Percentiles rank a stretch among this genome's conserved stretches.
Conservation (phyloP, 1,140 invertebrate genomes). For the Rhopalosiphum maidis region DNA sequence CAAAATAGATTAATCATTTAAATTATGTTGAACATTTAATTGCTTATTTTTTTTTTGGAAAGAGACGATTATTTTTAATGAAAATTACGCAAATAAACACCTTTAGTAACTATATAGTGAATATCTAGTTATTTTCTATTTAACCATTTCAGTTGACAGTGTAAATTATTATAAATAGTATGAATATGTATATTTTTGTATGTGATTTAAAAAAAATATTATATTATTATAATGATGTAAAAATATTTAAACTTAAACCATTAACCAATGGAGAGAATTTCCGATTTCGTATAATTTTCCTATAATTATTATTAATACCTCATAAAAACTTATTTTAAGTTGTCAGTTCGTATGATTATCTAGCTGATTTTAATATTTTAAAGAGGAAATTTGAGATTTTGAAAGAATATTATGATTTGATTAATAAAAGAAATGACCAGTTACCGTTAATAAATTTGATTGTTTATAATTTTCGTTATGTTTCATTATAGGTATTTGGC, state of each 20-base stretch:
- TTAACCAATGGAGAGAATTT: too few relatives aligned
- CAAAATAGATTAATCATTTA: background rate
- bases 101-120: background rate
- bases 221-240: too few relatives aligned
- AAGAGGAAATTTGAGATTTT: background rate
- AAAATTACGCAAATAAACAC: background rate
- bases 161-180: background rate
- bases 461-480: background rate
- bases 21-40: background rate
- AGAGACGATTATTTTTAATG: background rate
- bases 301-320: too few relatives aligned
- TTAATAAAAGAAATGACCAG: background rate
- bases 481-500: conserved; percentile 78
- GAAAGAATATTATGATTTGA: background rate
- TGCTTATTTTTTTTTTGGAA: background rate
- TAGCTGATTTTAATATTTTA: too few relatives aligned
- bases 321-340: too few relatives aligned
- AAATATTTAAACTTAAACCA: too few relatives aligned
- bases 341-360: too few relatives aligned
- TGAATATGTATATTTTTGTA: background rate
- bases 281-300: too few relatives aligned
- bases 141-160: background rate
- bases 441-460: background rate
- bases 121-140: background rate
- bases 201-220: background rate